These are phyloP conservation scores for Penelope pileata DNA, from an alignment of 2,113 vertebrate genomes.

Conservation along the genomic window DNA sequence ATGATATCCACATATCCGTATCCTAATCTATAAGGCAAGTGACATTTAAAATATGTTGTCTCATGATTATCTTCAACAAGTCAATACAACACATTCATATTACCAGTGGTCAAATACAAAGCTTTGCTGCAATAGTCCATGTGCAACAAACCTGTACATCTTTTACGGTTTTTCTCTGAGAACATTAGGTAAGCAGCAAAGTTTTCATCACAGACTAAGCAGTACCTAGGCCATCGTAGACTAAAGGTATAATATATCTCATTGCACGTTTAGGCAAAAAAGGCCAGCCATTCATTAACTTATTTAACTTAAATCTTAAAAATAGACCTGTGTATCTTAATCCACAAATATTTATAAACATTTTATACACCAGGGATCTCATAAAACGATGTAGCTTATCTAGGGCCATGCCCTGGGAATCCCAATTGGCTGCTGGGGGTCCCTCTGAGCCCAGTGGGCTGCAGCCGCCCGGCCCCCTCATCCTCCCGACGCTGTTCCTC, in stretches of 20 bases:
- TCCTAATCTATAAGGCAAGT: slow-evolving; percentile 83
- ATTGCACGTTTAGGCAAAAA: slow-evolving; percentile 65
- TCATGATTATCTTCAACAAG: slow-evolving; percentile 72
- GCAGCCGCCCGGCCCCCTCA: neutral
- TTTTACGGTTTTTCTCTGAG: slow-evolving; percentile 53
- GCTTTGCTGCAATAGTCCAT: slow-evolving; percentile 30
- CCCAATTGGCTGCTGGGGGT: neutral
- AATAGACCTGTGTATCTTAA: slow-evolving; percentile 71
- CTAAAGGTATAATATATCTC: slow-evolving; percentile 53
- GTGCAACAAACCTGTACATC: slow-evolving; percentile 40
- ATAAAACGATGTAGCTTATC: neutral
- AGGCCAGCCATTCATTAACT: slow-evolving; percentile 53
- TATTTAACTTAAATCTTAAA: slow-evolving; percentile 70
- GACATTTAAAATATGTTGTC: slow-evolving; percentile 75
- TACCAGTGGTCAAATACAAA: slow-evolving; percentile 66
- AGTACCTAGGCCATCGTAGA: slow-evolving; percentile 41
- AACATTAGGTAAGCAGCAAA: slow-evolving; percentile 62
- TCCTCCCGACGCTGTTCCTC: fast-evolving
- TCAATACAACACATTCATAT: slow-evolving; percentile 70
- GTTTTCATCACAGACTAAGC: slow-evolving; percentile 72
- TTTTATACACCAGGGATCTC: slow-evolving; percentile 63
- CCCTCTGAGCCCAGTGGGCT: neutral
- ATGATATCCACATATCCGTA: slow-evolving; percentile 67
- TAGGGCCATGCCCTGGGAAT: neutral
- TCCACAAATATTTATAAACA: slow-evolving; percentile 74